Evolutionary conservation across 2,113 vertebrate species (phyloP), one percentile per base, ranked within the genome.

Genomic region (Dunckerocampus dactyliophorus): DNA sequence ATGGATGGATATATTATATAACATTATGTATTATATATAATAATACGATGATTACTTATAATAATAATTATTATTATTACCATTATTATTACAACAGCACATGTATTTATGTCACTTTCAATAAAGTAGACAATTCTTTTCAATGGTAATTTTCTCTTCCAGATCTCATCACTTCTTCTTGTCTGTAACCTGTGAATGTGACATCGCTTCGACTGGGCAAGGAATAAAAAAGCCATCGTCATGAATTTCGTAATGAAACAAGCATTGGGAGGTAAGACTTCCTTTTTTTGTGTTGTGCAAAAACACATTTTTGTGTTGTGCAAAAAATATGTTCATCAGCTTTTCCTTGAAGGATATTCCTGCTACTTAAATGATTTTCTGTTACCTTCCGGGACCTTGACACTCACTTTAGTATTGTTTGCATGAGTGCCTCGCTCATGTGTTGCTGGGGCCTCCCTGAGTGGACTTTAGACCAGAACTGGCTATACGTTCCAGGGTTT

Each of bases 191-290:
- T 73, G 75, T 93, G 91, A 87, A 91, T 91, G 91, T 92, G 82
- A 93, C 72, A 91, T 89, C 50, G 88, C 77, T 88, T 72, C 71
- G 62, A 74, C 31, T 67, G 84, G 74, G 81, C 79, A 81, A 88
- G 90, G 89, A 89, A 87, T 85, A 82, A 87, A 82, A 91, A 91
- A 93, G 91, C 85, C 89, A 90, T 92, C 86, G 74, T 47, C 84
- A 96, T 96, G 94, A 94, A 95, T 91, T 96, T 96, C 88, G 93
- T 96, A 75, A 96, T 96, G 94, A 96, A 96, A 74, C 94, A 96
- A 91, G 94, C 94, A 54, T 74, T 96, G 70, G 94, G 94, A 91
- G 94, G 94, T 96, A 91, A 92, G 93, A 47, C 49, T 58, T 69
- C 45, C 13, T 9, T 31, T 60, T 21, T 39, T 24, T 3, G 1